phyloP scores from a whole-genome alignment of 2,797 vertebrate genomes.

The Etheostoma nigrum region DNA sequence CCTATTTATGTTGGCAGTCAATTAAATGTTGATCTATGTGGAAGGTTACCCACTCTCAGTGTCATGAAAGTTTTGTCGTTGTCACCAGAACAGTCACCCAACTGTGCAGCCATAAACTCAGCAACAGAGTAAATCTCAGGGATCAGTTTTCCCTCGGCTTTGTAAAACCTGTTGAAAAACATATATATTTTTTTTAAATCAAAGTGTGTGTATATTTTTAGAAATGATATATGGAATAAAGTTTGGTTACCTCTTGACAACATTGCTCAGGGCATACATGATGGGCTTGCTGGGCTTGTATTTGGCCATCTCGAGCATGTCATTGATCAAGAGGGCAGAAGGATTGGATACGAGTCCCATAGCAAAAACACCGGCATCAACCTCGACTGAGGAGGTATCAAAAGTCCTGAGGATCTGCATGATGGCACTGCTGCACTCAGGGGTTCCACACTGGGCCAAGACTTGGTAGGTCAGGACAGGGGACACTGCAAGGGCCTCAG shows the following conservation, averaged over 20 bases:
- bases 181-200: no score
- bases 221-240: not conserved
- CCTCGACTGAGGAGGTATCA: slow-evolving; percentile 79
- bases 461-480: slow-evolving; percentile 89
- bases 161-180: slow-evolving; percentile 83
- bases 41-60: slow-evolving; percentile 86
- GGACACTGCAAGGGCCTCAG: slow-evolving; percentile 85
- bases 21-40: not conserved
- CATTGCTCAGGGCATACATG: slow-evolving; percentile 92
- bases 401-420: slow-evolving; percentile 89
- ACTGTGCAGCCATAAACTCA: slow-evolving; percentile 85
- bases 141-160: slow-evolving; percentile 75
- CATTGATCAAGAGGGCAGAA: slow-evolving; percentile 84
- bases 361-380: slow-evolving; percentile 89
- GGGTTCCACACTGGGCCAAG: slow-evolving; percentile 93
- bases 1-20: not conserved
- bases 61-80: slow-evolving; percentile 89
- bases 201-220: no score
- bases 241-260: slow-evolving; percentile 86
- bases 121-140: slow-evolving; percentile 88
- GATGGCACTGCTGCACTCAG: slow-evolving; percentile 91
- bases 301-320: slow-evolving; percentile 91
- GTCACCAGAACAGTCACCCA: slow-evolving; percentile 89
- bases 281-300: slow-evolving; percentile 90
- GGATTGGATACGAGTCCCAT: slow-evolving; percentile 91